A percentile compares a stretch with the other conserved stretches of the same genome.
These are phyloP conservation scores for Oryzias woworae DNA, from an alignment of 2,113 vertebrate species.

Conservation along the genomic window DNA sequence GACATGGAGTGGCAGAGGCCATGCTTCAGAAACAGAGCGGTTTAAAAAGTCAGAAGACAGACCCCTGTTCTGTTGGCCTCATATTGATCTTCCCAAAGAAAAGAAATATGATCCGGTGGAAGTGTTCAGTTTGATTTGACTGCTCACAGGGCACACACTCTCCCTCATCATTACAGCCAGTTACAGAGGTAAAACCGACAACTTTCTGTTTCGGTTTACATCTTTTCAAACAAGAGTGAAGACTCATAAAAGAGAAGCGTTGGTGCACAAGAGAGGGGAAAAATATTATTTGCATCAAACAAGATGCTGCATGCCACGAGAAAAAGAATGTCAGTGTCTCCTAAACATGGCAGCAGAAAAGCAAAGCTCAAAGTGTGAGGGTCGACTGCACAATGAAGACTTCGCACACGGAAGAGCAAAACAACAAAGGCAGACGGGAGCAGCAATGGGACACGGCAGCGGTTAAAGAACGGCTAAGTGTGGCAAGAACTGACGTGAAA, in stretches of 20 bases:
- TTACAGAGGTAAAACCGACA: background rate
- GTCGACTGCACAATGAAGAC: conserved; percentile 50
- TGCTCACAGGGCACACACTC: conserved; percentile 6
- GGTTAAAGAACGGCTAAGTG: conserved; percentile 39
- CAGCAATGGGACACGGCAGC: conserved; percentile 56
- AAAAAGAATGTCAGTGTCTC: conserved; percentile 40
- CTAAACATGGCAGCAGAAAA: conserved; percentile 45
- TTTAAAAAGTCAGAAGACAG: conserved; percentile 48
- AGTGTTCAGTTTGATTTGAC: conserved; percentile 23
- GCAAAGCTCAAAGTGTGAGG: conserved; percentile 47
- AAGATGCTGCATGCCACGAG: conserved; percentile 12
- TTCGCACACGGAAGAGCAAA: conserved; percentile 23
- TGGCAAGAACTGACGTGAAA: conserved; percentile 31
- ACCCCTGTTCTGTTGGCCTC: conserved; percentile 14
- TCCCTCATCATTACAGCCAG: conserved; percentile 19
- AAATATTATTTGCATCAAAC: conserved; percentile 35
- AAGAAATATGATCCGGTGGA: conserved; percentile 32
- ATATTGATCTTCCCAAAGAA: conserved; percentile 24
- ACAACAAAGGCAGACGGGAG: conserved; percentile 47
- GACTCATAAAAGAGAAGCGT: conserved; percentile 7
- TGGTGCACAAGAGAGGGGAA: background rate
- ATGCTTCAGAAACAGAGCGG: conserved; percentile 36
- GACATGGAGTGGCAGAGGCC: conserved; percentile 38
- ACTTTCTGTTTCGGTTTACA: conserved; percentile 14
- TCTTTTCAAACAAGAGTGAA: conserved; percentile 11